Evolutionary conservation across 1,140 invertebrate genomes (phyloP).

Genomic region (Tachypleus tridentatus): DNA sequence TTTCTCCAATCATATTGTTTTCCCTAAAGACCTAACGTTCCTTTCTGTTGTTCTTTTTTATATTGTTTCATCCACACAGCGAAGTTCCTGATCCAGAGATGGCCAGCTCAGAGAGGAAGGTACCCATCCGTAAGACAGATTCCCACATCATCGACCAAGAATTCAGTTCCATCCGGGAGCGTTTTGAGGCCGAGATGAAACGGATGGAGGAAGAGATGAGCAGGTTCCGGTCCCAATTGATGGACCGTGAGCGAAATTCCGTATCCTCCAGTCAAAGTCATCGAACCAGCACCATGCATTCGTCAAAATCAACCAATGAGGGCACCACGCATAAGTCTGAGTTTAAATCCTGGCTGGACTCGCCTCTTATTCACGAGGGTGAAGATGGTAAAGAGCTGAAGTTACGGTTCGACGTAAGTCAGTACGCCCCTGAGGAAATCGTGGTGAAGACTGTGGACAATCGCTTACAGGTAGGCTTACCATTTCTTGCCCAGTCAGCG

Average conservation of each 20-base stretch:
- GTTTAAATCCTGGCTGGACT: constrained; percentile 56
- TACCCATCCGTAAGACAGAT: constrained; percentile 81
- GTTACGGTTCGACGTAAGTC: constrained; percentile 83
- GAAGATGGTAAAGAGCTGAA: constrained; percentile 72
- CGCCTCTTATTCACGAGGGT: constrained; percentile 80
- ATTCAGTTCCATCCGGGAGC: constrained; percentile 87
- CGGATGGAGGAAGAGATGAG: constrained; percentile 98
- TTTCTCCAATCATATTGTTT: too few relatives aligned
- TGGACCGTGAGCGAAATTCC: constrained; percentile 62
- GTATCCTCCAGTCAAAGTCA: constrained; percentile 1
- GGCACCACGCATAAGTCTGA: constrained; percentile 28
- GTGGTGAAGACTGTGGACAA: constrained; percentile 93
- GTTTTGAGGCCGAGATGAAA: constrained; percentile 92
- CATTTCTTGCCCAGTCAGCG: too few relatives aligned
- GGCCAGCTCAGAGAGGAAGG: constrained; percentile 26
- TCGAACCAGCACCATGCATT: constrained; percentile 8
- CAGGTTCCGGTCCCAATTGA: constrained; percentile 80
- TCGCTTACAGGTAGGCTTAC: constrained; percentile 67
- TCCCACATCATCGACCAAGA: constrained; percentile 92
- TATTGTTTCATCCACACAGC: not conserved
- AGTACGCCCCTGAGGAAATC: constrained; percentile 89
- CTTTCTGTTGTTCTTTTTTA: too few relatives aligned
- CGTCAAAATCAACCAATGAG: constrained; percentile 1
- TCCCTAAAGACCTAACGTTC: too few relatives aligned
- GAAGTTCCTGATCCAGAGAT: not conserved